phyloP scores from a whole-genome alignment of 1,140 invertebrate species.

The Homalodisca vitripennis region DNA sequence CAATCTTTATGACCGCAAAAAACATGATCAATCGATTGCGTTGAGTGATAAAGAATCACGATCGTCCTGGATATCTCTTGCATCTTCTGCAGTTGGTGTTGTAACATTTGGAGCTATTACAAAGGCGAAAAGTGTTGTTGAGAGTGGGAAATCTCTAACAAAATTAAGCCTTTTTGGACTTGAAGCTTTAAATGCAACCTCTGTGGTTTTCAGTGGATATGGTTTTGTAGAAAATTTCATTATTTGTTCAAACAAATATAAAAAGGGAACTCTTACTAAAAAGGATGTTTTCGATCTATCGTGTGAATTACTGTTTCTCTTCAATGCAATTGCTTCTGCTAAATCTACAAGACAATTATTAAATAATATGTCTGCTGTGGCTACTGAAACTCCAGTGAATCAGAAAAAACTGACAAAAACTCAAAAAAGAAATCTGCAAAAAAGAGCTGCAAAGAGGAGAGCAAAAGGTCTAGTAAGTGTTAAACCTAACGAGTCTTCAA shows the following conservation, averaged over 20 bases:
- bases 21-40: slow-evolving; percentile 7
- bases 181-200: slow-evolving; percentile 4
- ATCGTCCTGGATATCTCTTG: slow-evolving; percentile 16
- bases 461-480: no score
- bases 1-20: slow-evolving; percentile 4
- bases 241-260: not conserved
- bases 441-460: slow-evolving; percentile 1
- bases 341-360: slow-evolving; percentile 10
- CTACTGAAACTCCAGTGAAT: not conserved
- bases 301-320: slow-evolving; percentile 21
- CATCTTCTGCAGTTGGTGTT: slow-evolving; percentile 6
- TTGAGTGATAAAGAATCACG: slow-evolving; percentile 16
- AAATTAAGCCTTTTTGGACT: slow-evolving; percentile 18
- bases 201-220: slow-evolving; percentile 20
- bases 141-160: not conserved
- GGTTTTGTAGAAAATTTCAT: slow-evolving; percentile 20
- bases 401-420: slow-evolving; percentile 19
- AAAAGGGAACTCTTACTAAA: not conserved
- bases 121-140: slow-evolving; percentile 1
- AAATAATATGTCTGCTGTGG: not conserved
- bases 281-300: slow-evolving; percentile 22
- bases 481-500: no score
- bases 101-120: not conserved
- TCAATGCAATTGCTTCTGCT: slow-evolving; percentile 23
- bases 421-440: slow-evolving; percentile 25